These are phyloP conservation scores for Dicerorhinus sumatrensis DNA, from an alignment of 2,113 vertebrate genomes.

Conservation along the genomic window DNA sequence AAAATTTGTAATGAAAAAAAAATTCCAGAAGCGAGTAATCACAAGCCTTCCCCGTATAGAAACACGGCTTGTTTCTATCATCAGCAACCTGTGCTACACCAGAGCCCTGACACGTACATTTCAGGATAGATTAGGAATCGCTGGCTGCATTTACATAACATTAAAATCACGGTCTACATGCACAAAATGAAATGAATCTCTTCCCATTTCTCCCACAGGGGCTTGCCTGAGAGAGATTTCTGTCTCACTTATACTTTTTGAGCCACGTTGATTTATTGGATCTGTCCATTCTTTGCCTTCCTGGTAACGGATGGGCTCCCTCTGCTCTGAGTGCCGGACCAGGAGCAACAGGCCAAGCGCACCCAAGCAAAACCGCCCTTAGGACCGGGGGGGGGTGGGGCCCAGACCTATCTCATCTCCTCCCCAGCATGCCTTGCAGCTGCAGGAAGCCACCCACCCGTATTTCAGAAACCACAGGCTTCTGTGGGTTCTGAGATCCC, in stretches of 20 bases:
- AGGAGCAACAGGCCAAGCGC: neutral
- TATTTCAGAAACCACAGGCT: conserved; percentile 87
- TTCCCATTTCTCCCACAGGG: conserved; percentile 75
- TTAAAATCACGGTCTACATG: conserved; percentile 86
- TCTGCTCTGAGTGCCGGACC: neutral
- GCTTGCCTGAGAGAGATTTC: conserved; percentile 77
- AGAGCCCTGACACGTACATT: conserved; percentile 83
- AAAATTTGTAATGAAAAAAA: conserved; percentile 83
- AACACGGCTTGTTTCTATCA: conserved; percentile 86
- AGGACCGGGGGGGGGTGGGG: conserved; percentile 49
- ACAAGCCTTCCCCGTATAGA: conserved; percentile 80
- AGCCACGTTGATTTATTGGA: neutral
- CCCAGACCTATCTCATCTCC: conserved; percentile 70
- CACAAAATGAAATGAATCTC: conserved; percentile 83
- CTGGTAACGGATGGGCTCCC: neutral
- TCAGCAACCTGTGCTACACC: conserved; percentile 83
- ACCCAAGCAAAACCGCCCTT: neutral
- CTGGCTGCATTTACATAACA: conserved; percentile 85
- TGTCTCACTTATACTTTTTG: neutral
- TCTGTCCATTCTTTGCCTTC: conserved; percentile 19
- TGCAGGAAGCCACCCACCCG: conserved; percentile 83
- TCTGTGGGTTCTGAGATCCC: conserved; percentile 81
- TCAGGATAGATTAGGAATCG: conserved; percentile 85
- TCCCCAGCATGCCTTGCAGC: conserved; percentile 88
- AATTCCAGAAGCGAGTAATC: conserved; percentile 83